Conservation (phyloP, 1,140 invertebrate genomes). For the Capitella teleta region DNA sequence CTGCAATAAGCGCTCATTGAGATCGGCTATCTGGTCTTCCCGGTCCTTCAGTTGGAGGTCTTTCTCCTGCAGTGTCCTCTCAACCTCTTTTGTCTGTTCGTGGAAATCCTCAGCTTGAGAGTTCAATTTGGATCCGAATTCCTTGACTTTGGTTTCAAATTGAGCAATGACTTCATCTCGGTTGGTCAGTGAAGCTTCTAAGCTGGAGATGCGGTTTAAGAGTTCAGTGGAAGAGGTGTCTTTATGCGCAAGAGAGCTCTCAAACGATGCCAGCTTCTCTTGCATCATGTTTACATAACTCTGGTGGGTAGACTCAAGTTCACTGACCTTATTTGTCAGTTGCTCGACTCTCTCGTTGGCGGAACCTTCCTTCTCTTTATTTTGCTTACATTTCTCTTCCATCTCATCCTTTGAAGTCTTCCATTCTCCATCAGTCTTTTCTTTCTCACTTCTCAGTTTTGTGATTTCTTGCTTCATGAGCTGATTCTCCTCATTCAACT, state of each 20-base stretch:
- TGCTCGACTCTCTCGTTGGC: too few relatives aligned
- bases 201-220: background rate
- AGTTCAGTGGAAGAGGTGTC: background rate
- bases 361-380: too few relatives aligned
- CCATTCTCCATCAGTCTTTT: too few relatives aligned
- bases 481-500: too few relatives aligned
- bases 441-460: too few relatives aligned
- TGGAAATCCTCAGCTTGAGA: constrained; percentile 1
- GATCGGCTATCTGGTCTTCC: background rate
- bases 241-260: background rate
- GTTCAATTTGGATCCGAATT: constrained; percentile 2
- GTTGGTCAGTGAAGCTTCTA: background rate
- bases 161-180: background rate
- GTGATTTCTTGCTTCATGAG: too few relatives aligned
- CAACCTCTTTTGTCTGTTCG: background rate
- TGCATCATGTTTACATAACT: background rate
- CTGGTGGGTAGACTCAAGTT: too few relatives aligned
- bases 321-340: too few relatives aligned
- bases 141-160: constrained; percentile 10
- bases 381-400: too few relatives aligned
- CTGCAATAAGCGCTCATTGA: too few relatives aligned
- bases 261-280: background rate
- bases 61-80: constrained; percentile 8
- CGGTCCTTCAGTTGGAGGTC: background rate
- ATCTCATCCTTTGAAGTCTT: too few relatives aligned